Evolutionary conservation across 2,797 vertebrate species (phyloP).

Genomic region (Epinephelus awoara): DNA sequence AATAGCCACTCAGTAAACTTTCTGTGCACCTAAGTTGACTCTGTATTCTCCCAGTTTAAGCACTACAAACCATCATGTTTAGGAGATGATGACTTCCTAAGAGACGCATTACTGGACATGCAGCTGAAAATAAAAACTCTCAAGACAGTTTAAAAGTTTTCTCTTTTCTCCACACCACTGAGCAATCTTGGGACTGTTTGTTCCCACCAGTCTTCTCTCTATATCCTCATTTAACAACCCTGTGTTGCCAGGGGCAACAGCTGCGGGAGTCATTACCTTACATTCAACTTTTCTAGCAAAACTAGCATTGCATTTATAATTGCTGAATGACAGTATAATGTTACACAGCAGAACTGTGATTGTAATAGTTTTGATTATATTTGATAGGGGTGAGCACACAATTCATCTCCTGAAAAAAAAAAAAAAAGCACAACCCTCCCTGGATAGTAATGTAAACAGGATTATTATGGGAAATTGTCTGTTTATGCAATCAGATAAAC

Average conservation of each 20-base stretch:
- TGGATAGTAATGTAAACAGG: constrained; percentile 53
- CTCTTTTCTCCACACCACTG: not conserved
- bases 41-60: not conserved
- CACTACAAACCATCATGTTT: not conserved
- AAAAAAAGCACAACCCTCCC: constrained; percentile 18
- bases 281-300: constrained; percentile 37
- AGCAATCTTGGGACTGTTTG: constrained; percentile 4
- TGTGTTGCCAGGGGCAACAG: constrained; percentile 23
- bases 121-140: not conserved
- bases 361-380: constrained; percentile 50
- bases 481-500: constrained; percentile 65
- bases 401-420: constrained; percentile 43
- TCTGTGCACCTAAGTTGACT: too few relatives aligned
- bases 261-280: constrained; percentile 23
- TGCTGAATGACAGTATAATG: constrained; percentile 25
- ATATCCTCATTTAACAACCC: not conserved
- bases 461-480: constrained; percentile 60
- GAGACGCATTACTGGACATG: not conserved
- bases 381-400: constrained; percentile 43
- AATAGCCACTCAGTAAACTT: not conserved
- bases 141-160: constrained; percentile 16
- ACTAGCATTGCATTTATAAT: constrained; percentile 21
- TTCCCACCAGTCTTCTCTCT: constrained; percentile 6
- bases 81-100: not conserved
- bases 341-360: constrained; percentile 28